These are phyloP conservation scores for Spatulosminthurus flaviceps DNA, from an alignment of 2,888 invertebrate genomes.

Conservation along the genomic window DNA sequence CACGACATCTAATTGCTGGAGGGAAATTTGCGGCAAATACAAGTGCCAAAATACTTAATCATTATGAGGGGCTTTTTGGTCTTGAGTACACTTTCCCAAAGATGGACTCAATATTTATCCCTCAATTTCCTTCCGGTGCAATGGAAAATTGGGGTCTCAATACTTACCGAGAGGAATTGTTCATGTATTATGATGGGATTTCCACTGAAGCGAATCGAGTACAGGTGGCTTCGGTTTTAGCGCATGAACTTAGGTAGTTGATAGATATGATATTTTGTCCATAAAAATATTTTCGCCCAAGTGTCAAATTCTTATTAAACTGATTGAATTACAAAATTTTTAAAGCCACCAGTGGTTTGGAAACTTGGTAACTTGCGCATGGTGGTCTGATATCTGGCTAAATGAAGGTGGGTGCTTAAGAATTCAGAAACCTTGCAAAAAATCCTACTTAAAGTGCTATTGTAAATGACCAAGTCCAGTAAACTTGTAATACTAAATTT, in stretches of 20 bases:
- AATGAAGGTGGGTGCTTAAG: conserved; percentile 15
- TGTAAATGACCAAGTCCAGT: too few relatives aligned
- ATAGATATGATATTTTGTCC: not conserved
- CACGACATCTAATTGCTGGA: not conserved
- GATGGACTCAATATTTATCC: not conserved
- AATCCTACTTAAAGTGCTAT: too few relatives aligned
- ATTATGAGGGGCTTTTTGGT: conserved; percentile 3
- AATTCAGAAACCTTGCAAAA: not conserved
- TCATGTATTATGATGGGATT: not conserved
- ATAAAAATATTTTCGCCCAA: too few relatives aligned
- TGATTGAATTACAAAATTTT: too few relatives aligned
- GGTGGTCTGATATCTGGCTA: conserved; percentile 24
- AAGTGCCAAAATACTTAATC: not conserved
- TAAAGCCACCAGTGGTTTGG: not conserved
- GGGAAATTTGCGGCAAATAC: not conserved
- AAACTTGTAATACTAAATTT: too few relatives aligned
- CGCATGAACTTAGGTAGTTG: not conserved
- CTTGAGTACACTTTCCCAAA: not conserved
- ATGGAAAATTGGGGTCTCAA: conserved; percentile 16
- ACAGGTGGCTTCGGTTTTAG: not conserved
- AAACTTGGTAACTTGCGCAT: not conserved
- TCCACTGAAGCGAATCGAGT: not conserved
- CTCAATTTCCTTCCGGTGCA: conserved; percentile 14
- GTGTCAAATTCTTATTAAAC: too few relatives aligned
- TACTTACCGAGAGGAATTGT: not conserved